Evolutionary conservation across 2,113 vertebrate genomes (phyloP), one percentile per base, ranked within the genome.

Genomic region (Elephas maximus): DNA sequence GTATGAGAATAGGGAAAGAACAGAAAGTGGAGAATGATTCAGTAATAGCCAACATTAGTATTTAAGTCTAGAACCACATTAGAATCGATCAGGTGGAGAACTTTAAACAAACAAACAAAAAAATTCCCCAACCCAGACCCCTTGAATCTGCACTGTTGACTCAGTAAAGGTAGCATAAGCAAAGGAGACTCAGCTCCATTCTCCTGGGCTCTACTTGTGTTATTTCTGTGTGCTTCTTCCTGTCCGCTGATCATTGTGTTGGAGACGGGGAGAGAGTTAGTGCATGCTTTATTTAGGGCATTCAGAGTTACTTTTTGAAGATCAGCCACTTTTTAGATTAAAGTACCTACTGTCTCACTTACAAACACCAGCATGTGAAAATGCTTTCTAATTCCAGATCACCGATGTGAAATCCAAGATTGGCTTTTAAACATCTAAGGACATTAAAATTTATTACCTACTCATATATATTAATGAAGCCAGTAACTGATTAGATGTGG

Each of bases 381-480:
- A 12, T 91, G 65, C 41, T 93, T 91, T 92, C 28, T 84, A 57
- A 88, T 73, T 78, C 57, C 67, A 44, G 37, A 79, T 60, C 60
- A 41, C 18, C 63, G 17, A 21, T 65, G 48, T 41, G 74, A 93
- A 95, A 77, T 62, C 79, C 63, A 57, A 45, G 82, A 67, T 30
- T 90, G 45, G 41, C 41, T 79, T 94, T 78, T 74, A 88, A 93
- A 41, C 89, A 63, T 57, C 60, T 77, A 9, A 81, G 28, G 37
- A 30, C 79, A 79, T 86, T 90, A 94, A 94, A 92, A 85, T 44
- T 15, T 74, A n/a, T 78, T 86, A 69, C n/a, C 71, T 74, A 23
- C 18, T 95, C 23, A 28, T 48, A 5, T 20, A 24, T 95, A 45
- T 69, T 63, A 87, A 33, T 90, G n/a, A 88, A 87, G 26, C 71